Percentiles rank a stretch among this genome's conserved stretches.
phyloP scores from a whole-genome alignment of 2,888 invertebrate genomes.

The Ophioninae sp. region DNA sequence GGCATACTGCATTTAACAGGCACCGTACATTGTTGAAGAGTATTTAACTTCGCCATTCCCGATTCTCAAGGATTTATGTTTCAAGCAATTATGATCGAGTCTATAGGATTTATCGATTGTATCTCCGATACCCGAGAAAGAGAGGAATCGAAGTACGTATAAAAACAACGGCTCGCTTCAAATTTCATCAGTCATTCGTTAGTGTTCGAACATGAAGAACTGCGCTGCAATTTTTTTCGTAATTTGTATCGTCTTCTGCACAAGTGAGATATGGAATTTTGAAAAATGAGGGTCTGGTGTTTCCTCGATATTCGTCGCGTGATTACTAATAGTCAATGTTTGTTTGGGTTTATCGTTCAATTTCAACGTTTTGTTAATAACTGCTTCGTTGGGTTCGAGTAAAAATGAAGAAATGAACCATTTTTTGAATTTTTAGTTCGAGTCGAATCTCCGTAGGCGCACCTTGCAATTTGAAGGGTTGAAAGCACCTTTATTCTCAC shows the following conservation, averaged over 20 bases:
- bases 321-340: background rate
- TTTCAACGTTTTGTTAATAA: background rate
- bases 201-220: constrained; percentile 16
- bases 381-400: background rate
- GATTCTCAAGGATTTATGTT: background rate
- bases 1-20: background rate
- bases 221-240: constrained; percentile 7
- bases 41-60: background rate
- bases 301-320: background rate
- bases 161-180: background rate
- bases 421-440: no score
- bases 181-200: background rate
- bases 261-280: constrained; percentile 12
- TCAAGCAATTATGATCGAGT: background rate
- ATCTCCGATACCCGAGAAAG: background rate
- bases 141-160: background rate
- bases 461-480: no score
- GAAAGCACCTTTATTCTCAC: background rate
- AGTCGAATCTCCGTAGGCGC: no score
- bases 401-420: background rate
- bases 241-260: background rate
- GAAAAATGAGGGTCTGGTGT: background rate
- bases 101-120: background rate
- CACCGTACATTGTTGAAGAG: background rate
- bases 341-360: background rate